Base-by-base conservation (phyloP, 2,113 vertebrate genomes). In the Coryphaenoides rupestris region DNA sequence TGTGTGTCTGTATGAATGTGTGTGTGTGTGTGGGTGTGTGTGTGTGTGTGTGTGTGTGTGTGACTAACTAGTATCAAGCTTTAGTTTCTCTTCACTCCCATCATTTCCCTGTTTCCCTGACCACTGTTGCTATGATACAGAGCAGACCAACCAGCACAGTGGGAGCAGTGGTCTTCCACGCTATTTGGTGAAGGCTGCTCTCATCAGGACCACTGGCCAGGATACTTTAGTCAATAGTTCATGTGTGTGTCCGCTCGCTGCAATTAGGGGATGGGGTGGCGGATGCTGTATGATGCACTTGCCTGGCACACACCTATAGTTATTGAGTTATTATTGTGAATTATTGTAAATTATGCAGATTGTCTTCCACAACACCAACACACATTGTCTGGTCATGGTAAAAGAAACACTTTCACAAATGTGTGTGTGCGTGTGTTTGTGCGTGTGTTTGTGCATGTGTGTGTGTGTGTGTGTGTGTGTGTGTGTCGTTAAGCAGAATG, bases 101-200 rank as follows among this genome's bases (percentile, higher is more conserved):
- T 87, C 82, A 81, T 85, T 82, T 79, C 82, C 84, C 87, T 87
- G 87, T 89, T 88, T 89, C 87, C 87, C 84, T 89, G 87, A 87
- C 83, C 87, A 89, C 87, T 84, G 87, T 89, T 89, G 86, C 87
- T 89, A 89, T 87, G 86, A 88, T 84, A 89, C 87, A 86, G 84
- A 85, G 78, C 84, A 85, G 83, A 80, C 81, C 85, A 81, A 78
- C 77, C 80, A 78, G 81, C 77, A 47, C 80, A 72, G 67, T 74
- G 80, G 75, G 84, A 87, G 76, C n/a, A n/a, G 84, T 83, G 87
- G 83, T 87, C 85, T 84, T 83, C 81, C 70, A 66, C 58, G 79
- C 77, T 83, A 76, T 79, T 84, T 78, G 76, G 65, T 84, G 75
- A 69, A 83, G 76, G 74, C 76, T 77, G 72, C 77, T 79, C 74